Conservation (phyloP, 2,797 vertebrate genomes). For the Scyliorhinus canicula region DNA sequence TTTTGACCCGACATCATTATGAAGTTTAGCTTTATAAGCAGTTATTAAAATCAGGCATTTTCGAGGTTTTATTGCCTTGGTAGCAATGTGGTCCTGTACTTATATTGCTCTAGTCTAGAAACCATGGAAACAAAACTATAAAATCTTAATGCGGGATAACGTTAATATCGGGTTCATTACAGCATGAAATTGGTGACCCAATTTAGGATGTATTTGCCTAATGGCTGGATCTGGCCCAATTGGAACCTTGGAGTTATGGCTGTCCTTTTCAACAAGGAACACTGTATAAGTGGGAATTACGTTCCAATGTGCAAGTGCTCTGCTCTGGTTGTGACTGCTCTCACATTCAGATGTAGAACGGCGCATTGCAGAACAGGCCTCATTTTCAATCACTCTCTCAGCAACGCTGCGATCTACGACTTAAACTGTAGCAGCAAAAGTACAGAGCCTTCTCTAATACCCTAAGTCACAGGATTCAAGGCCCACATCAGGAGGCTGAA, state of each 20-base stretch:
- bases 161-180: not conserved
- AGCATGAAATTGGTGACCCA: not conserved
- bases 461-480: not conserved
- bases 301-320: too few species aligned
- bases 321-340: not conserved
- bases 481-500: not conserved
- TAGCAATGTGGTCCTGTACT: not conserved
- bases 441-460: not conserved
- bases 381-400: not conserved
- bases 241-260: not conserved
- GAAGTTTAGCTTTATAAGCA: not conserved
- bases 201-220: not conserved
- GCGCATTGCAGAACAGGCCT: not conserved
- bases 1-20: constrained; percentile 12
- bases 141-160: not conserved
- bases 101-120: not conserved
- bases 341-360: not conserved
- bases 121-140: not conserved
- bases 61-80: not conserved
- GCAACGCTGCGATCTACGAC: not conserved
- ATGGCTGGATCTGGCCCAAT: not conserved
- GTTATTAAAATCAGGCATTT: constrained; percentile 9
- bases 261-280: not conserved
- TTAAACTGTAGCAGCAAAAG: not conserved
- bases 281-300: not conserved